phyloP scores from a whole-genome alignment of 2,888 invertebrate species.

The Tortricodes alternella region DNA sequence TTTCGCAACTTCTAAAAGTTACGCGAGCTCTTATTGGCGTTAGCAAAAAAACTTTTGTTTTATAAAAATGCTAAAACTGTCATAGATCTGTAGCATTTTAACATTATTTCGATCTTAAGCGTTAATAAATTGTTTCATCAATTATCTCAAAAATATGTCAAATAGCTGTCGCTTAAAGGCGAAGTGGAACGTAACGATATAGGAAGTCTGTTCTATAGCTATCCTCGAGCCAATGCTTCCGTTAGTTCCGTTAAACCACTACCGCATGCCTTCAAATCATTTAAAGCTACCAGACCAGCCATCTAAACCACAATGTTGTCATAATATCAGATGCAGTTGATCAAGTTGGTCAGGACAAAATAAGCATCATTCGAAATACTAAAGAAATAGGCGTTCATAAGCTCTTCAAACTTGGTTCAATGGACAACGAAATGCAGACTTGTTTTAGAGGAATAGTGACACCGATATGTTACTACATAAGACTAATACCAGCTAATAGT shows the following conservation, averaged over 20 bases:
- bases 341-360: no score
- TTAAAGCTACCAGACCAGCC: background rate
- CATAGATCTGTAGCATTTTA: constrained; percentile 18
- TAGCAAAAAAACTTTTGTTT: no score
- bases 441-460: no score
- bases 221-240: constrained; percentile 36
- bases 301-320: background rate
- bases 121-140: constrained; percentile 1
- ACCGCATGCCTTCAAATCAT: constrained; percentile 39
- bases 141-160: background rate
- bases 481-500: no score
- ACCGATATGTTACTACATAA: no score
- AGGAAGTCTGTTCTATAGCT: constrained; percentile 33
- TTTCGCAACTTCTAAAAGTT: constrained; percentile 1
- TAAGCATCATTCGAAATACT: no score
- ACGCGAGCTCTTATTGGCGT: no score
- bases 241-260: constrained; percentile 39
- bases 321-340: background rate
- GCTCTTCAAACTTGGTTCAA: no score
- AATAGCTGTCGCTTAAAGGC: constrained; percentile 10
- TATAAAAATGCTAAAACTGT: no score
- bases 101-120: constrained; percentile 5
- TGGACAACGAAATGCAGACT: no score
- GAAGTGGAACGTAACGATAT: constrained; percentile 16
- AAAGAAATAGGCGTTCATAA: no score